Conservation (phyloP, 2,888 invertebrate species). For the Loripinus fragilis region DNA sequence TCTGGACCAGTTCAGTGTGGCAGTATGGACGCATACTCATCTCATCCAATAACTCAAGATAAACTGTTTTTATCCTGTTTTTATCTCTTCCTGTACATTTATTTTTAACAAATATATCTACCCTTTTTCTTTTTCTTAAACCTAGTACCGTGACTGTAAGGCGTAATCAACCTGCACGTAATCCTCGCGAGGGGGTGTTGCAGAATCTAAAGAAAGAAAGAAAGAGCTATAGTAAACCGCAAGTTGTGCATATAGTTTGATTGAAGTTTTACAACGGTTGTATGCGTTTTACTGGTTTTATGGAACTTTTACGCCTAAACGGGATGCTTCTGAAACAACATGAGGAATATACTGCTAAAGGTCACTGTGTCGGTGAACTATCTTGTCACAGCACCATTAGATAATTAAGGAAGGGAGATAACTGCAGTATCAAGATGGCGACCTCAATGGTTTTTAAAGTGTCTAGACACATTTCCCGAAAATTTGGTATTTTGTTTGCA, state of each 20-base stretch:
- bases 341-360: too few species aligned
- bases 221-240: too few species aligned
- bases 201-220: conserved; percentile 5
- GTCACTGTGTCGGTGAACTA: too few species aligned
- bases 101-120: not conserved
- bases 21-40: not conserved
- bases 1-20: conserved; percentile 15
- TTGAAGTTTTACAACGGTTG: too few species aligned
- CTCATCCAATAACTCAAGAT: not conserved
- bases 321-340: too few species aligned
- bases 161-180: not conserved
- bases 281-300: too few species aligned
- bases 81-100: not conserved
- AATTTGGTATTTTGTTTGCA: not conserved
- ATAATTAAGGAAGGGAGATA: not conserved
- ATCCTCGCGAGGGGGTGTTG: conserved; percentile 6
- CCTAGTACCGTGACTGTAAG: not conserved
- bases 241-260: too few species aligned
- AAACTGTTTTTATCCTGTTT: conserved; percentile 8
- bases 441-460: not conserved
- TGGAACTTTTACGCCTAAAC: too few species aligned
- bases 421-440: not conserved
- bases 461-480: not conserved
- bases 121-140: not conserved
- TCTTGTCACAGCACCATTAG: too few species aligned